These are phyloP conservation scores for Aviceda subcristata DNA, from an alignment of 2,113 vertebrate genomes.

Conservation along the genomic window DNA sequence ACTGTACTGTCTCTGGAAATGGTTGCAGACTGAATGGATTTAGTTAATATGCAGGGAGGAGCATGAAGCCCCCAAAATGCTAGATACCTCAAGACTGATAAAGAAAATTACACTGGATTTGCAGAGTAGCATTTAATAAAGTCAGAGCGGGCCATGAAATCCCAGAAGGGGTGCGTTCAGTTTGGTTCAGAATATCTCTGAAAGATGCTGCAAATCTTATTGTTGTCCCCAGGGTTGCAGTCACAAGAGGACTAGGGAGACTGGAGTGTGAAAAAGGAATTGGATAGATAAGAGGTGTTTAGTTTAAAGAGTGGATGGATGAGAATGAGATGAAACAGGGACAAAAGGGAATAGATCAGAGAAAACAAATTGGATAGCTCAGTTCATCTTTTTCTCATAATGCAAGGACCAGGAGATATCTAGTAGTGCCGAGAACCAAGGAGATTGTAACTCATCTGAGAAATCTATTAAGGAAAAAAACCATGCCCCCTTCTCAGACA, in stretches of 20 bases:
- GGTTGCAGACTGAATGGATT: neutral
- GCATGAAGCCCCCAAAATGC: neutral
- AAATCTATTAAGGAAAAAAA: neutral
- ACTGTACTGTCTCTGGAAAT: neutral
- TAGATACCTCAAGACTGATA: neutral
- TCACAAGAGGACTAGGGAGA: constrained; percentile 3
- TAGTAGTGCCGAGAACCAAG: neutral
- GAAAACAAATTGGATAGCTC: constrained; percentile 19
- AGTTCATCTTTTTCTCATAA: constrained; percentile 9
- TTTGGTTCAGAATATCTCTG: neutral
- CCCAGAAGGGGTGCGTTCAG: neutral
- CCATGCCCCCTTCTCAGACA: neutral
- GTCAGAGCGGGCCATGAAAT: neutral
- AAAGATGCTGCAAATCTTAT: constrained; percentile 33
- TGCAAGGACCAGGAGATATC: neutral
- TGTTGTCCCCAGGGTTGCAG: constrained; percentile 37
- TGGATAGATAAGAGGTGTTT: constrained; percentile 32
- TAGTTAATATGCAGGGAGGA: neutral
- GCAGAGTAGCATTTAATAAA: neutral
- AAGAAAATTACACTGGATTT: neutral
- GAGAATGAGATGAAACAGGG: constrained; percentile 15
- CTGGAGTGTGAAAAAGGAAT: constrained; percentile 25
- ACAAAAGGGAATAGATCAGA: constrained; percentile 21
- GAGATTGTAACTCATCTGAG: neutral
- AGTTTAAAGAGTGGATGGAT: constrained; percentile 42